phyloP scores from a whole-genome alignment of 1,140 invertebrate species.

The Drosophila melanica region DNA sequence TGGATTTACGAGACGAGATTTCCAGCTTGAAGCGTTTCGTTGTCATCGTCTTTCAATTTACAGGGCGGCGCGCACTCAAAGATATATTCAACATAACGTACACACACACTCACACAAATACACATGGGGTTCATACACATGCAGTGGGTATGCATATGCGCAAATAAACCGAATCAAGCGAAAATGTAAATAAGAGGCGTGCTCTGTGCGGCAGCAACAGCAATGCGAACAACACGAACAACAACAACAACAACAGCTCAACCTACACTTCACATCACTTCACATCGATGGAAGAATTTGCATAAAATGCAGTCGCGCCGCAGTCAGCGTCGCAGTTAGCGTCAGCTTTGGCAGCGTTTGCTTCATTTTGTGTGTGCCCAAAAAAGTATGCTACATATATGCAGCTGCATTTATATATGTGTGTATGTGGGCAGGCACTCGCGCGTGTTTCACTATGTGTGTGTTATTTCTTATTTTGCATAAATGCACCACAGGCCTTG shows the following conservation, averaged over 20 bases:
- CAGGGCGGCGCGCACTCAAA: conserved; percentile 23
- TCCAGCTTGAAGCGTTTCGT: conserved; percentile 37
- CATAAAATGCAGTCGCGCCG: conserved; percentile 67
- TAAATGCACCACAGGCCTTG: conserved; percentile 79
- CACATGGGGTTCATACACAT: neutral
- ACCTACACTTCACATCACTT: conserved; percentile 53
- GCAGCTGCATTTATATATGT: neutral
- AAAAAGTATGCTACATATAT: conserved; percentile 65
- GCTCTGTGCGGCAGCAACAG: conserved; percentile 19
- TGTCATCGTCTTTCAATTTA: conserved; percentile 53
- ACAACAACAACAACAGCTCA: conserved; percentile 25
- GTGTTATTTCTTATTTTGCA: conserved; percentile 80
- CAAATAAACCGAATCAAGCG: conserved; percentile 82
- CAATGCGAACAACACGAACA: conserved; percentile 18
- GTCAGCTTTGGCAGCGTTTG: conserved; percentile 1
- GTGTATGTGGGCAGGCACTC: conserved; percentile 39
- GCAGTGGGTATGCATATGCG: conserved; percentile 57
- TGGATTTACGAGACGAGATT: conserved; percentile 40
- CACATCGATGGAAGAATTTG: conserved; percentile 64
- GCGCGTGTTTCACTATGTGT: conserved; percentile 48
- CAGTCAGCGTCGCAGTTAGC: conserved; percentile 17
- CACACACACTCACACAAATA: neutral
- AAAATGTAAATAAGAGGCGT: conserved; percentile 80
- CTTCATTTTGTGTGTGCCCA: conserved; percentile 66
- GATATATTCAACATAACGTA: conserved; percentile 28